Percentiles rank a stretch among this genome's conserved stretches.
Conservation (phyloP, 2,113 vertebrate species). For the Macquaria australasica region DNA sequence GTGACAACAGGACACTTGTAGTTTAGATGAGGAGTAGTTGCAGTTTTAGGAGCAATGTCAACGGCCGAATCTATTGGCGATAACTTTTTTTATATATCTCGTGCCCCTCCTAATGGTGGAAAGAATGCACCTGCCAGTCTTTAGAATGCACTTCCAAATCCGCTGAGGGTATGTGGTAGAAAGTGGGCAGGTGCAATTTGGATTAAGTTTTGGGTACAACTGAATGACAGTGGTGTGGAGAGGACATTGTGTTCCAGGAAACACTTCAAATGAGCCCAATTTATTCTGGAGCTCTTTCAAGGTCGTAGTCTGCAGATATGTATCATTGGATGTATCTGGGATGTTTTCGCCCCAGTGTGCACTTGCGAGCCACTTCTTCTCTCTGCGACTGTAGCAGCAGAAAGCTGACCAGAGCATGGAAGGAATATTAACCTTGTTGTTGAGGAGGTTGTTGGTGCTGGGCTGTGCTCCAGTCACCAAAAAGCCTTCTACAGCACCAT, state of each 20-base stretch:
- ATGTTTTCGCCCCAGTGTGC: neutral
- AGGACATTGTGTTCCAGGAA: constrained; percentile 31
- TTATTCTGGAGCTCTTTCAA: neutral
- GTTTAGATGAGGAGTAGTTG: neutral
- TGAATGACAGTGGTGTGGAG: neutral
- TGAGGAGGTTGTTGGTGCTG: neutral
- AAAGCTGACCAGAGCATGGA: constrained; percentile 59
- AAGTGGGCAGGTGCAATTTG: too few relatives aligned
- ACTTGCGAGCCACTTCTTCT: constrained; percentile 23
- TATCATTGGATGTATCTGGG: rapidly evolving
- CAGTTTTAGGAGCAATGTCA: too few relatives aligned
- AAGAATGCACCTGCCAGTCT: too few relatives aligned
- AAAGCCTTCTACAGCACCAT: neutral
- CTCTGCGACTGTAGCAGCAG: constrained; percentile 41
- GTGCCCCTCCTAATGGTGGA: too few relatives aligned
- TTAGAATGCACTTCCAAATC: too few relatives aligned
- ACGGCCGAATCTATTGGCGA: too few relatives aligned
- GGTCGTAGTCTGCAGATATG: constrained; percentile 23
- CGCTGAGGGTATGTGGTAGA: too few relatives aligned
- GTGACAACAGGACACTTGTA: neutral
- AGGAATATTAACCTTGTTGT: constrained; percentile 34
- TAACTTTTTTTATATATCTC: too few relatives aligned
- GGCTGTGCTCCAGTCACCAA: constrained; percentile 44
- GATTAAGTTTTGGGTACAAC: neutral
- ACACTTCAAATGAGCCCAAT: constrained; percentile 3